Evolutionary conservation across 1,140 invertebrate species (phyloP).

Genomic region (Battus philenor): DNA sequence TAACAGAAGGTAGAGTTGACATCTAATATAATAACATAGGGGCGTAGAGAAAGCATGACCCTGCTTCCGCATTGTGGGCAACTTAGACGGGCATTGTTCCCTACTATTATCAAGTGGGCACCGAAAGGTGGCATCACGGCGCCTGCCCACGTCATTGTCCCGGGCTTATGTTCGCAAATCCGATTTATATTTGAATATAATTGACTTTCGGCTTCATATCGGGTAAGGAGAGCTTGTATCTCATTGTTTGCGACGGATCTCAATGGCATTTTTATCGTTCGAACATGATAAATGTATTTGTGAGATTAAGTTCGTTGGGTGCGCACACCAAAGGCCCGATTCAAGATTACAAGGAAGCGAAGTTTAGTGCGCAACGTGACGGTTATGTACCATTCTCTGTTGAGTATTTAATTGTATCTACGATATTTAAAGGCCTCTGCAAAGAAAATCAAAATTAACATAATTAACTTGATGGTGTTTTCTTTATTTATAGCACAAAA

Average conservation of each 20-base stretch:
- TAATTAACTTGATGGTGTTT: too few species aligned
- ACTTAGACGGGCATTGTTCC: conserved; percentile 30
- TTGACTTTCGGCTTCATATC: conserved; percentile 69
- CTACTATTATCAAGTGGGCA: conserved; percentile 31
- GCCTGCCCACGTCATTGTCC: conserved; percentile 60
- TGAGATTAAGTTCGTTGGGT: conserved; percentile 60
- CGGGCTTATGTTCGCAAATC: conserved; percentile 70
- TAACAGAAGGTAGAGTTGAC: too few species aligned
- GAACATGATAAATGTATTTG: conserved; percentile 73
- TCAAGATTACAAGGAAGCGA: conserved; percentile 3
- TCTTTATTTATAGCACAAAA: too few species aligned
- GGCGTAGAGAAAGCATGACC: conserved; percentile 8
- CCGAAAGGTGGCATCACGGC: conserved; percentile 41
- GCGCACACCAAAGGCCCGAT: conserved; percentile 22
- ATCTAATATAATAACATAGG: not conserved
- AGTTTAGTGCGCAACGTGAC: conserved; percentile 1
- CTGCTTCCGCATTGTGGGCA: conserved; percentile 22
- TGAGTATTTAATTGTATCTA: not conserved
- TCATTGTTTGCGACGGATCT: conserved; percentile 64
- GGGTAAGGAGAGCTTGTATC: conserved; percentile 59
- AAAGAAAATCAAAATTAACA: too few species aligned
- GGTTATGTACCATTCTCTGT: not conserved
- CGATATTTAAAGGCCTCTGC: too few species aligned
- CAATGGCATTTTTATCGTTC: conserved; percentile 70
- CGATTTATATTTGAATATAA: conserved; percentile 76